phyloP scores from a whole-genome alignment of 2,797 vertebrate species.

The Lutjanus argentimaculatus region DNA sequence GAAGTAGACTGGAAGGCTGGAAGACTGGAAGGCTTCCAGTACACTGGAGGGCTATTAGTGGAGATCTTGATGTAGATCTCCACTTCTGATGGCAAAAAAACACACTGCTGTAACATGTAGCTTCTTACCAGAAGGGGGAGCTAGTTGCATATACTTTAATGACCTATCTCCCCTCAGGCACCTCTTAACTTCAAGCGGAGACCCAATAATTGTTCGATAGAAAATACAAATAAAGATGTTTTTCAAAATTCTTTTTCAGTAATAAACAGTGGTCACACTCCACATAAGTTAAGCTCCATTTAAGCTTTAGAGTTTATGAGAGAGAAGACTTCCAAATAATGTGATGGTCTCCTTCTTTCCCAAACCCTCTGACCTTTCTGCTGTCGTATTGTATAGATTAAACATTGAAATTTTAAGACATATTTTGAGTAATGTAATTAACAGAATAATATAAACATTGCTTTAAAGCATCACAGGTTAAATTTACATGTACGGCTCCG shows the following conservation, averaged over 20 bases:
- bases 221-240: not conserved
- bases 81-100: not conserved
- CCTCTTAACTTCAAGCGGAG: not conserved
- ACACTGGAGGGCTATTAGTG: too few relatives aligned
- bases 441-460: not conserved
- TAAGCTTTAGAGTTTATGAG: not conserved
- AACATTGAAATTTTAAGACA: not conserved
- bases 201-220: not conserved
- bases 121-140: constrained; percentile 58
- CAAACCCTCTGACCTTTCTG: not conserved
- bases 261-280: not conserved
- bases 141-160: constrained; percentile 17
- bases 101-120: not conserved
- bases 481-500: not conserved
- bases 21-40: too few relatives aligned
- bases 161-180: not conserved
- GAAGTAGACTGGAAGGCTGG: too few relatives aligned
- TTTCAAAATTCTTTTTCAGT: not conserved
- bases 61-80: too few relatives aligned
- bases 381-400: not conserved
- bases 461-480: not conserved
- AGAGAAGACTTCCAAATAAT: not conserved
- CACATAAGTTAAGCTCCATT: not conserved
- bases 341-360: not conserved
- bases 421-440: not conserved